Evolutionary conservation across 2,888 invertebrate genomes (phyloP).

Genomic region (Metallyticus violacea): DNA sequence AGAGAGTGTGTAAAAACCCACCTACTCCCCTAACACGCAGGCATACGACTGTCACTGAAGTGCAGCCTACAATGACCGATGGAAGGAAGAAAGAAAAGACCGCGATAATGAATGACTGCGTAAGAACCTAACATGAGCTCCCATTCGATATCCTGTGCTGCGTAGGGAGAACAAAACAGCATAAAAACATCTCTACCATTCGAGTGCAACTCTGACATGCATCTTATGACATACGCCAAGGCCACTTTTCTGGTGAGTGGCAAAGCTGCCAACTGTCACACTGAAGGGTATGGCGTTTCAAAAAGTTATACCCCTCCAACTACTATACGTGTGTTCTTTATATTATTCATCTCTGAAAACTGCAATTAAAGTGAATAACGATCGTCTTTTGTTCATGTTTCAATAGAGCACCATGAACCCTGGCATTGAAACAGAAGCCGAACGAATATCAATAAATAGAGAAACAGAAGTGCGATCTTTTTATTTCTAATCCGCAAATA

Average conservation of each 20-base stretch:
- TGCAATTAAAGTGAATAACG: neutral
- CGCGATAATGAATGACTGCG: neutral
- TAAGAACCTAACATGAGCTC: neutral
- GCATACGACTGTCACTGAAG: neutral
- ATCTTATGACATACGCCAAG: neutral
- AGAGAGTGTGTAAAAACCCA: neutral
- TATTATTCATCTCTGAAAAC: neutral
- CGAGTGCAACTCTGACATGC: neutral
- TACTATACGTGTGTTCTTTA: neutral
- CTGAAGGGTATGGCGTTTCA: neutral
- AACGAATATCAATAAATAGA: neutral
- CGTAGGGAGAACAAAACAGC: neutral
- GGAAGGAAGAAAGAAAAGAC: neutral
- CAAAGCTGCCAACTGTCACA: neutral
- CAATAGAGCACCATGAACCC: neutral
- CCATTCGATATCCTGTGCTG: neutral
- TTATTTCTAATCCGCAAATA: too few relatives aligned
- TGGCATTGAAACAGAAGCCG: neutral
- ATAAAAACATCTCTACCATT: neutral
- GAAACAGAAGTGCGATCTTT: too few relatives aligned
- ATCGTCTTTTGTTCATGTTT: neutral
- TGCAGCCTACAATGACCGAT: neutral
- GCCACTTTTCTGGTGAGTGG: neutral
- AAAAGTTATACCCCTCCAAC: neutral
- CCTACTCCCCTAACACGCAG: neutral